These are phyloP conservation scores for Oryzias curvinotus DNA, from an alignment of 2,113 vertebrate species.

Conservation along the genomic window DNA sequence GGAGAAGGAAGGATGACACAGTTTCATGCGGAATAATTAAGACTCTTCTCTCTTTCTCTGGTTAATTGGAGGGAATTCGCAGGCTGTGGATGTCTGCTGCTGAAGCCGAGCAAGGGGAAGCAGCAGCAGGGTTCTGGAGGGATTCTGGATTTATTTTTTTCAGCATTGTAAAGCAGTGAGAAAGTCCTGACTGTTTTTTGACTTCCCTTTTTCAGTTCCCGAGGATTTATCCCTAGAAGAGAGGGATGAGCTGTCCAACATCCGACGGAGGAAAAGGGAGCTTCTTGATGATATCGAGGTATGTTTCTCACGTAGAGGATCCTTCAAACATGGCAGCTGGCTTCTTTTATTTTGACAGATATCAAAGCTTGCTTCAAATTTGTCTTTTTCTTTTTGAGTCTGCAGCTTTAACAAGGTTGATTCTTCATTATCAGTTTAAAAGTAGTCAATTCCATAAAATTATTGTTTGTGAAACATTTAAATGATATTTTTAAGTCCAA, in stretches of 20 bases:
- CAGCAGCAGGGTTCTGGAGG: not conserved
- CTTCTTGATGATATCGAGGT: conserved; percentile 97
- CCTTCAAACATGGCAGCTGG: not conserved
- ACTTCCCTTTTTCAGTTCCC: conserved; percentile 80
- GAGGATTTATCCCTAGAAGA: conserved; percentile 95
- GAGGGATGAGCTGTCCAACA: conserved; percentile 91
- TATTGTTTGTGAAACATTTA: no score
- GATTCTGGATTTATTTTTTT: not conserved
- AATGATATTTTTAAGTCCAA: no score
- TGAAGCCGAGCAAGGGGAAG: conserved; percentile 18
- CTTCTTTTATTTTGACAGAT: no score
- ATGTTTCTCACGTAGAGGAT: conserved; percentile 1
- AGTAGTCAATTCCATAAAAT: no score
- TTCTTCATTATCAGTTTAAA: no score
- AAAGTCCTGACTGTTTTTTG: conserved; percentile 35
- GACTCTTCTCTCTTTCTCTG: conserved; percentile 27
- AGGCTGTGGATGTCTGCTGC: conserved; percentile 31
- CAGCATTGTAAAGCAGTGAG: not conserved
- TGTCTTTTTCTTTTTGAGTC: no score
- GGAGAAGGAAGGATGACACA: conserved; percentile 38
- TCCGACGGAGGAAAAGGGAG: conserved; percentile 93
- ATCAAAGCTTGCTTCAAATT: no score
- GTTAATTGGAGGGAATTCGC: conserved; percentile 59
- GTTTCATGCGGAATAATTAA: conserved; percentile 69
- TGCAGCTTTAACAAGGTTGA: no score